phyloP scores from a whole-genome alignment of 2,888 invertebrate species.

The Protonemura montana region DNA sequence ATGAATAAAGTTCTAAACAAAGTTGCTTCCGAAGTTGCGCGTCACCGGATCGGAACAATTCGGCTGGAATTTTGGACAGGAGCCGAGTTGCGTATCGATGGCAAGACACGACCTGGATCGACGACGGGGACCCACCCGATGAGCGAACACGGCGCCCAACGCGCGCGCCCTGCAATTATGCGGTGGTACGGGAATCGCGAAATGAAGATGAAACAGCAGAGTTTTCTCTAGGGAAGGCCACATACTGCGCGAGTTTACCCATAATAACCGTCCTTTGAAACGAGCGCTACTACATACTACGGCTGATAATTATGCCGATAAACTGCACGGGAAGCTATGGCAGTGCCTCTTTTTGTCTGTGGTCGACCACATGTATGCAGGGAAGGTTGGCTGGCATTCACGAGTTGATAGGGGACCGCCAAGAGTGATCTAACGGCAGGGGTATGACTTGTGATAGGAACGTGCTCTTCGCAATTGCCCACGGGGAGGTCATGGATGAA shows the following conservation, averaged over 20 bases:
- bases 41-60: neutral
- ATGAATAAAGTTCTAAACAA: constrained; percentile 12
- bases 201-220: neutral
- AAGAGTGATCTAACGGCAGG: neutral
- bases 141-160: too few species aligned
- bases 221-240: neutral
- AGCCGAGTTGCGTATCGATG: neutral
- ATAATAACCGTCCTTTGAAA: neutral
- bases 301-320: constrained; percentile 2
- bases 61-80: neutral
- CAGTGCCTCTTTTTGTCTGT: neutral
- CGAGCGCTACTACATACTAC: neutral
- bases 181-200: neutral
- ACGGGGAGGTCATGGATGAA: neutral
- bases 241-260: neutral
- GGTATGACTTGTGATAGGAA: neutral
- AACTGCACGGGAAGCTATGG: neutral
- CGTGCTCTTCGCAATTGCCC: neutral
- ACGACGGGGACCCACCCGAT: neutral
- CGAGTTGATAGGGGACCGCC: neutral
- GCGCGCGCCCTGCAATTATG: neutral
- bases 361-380: neutral
- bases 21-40: neutral
- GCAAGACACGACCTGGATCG: neutral
- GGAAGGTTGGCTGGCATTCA: neutral